Evolutionary conservation across 2,113 vertebrate genomes (phyloP), one percentile per base, ranked within the genome.

Genomic region (Orycteropus afer): DNA sequence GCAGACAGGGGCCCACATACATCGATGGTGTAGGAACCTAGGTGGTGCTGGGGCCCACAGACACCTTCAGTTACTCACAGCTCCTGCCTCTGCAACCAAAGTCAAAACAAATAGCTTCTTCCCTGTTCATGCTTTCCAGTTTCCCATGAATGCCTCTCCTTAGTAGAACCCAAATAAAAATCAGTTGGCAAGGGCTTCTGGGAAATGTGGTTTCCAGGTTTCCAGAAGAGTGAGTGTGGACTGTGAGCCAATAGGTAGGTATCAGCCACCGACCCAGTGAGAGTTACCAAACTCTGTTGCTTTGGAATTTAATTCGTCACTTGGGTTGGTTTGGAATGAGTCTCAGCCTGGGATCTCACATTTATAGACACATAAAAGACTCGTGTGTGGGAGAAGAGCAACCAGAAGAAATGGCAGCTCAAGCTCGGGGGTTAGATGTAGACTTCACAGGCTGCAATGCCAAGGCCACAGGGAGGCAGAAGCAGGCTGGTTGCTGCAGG

Each of bases 121-220:
- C 86, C 89, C 86, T 77, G 17, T 53, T 49, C 37, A 4, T 77
- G 34, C 67, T 86, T 94, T 73, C 45, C 61, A 40, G 40, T 71
- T 61, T 51, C 57, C 59, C 34, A 0, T 69, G 88, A 94, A 85
- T 53, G 42, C 71, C 73, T 89, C 71, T 92, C 84, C 69, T 94
- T 92, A 93, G 63, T 84, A 87, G 59, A 96, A 84, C 51, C 76
- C 71, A 95, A 91, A 91, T 77, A 63, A 76, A 87, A 82, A 87
- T 79, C 40, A 78, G 80, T 76, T 45, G 63, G 69, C 80, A 91
- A 85, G 71, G 89, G 88, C 63, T 86, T 89, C 61, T 97, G 90
- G 96, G 92, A 77, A 93, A 83, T 73, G n/a, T 90, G 65, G 63
- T 49, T 97, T 83, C 67, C 4, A 61, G 93, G 42, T 55, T 67